Evolutionary conservation across 1,140 invertebrate genomes (phyloP), one percentile per base, ranked within the genome.

Genomic region (Drosophila lacertosa): DNA sequence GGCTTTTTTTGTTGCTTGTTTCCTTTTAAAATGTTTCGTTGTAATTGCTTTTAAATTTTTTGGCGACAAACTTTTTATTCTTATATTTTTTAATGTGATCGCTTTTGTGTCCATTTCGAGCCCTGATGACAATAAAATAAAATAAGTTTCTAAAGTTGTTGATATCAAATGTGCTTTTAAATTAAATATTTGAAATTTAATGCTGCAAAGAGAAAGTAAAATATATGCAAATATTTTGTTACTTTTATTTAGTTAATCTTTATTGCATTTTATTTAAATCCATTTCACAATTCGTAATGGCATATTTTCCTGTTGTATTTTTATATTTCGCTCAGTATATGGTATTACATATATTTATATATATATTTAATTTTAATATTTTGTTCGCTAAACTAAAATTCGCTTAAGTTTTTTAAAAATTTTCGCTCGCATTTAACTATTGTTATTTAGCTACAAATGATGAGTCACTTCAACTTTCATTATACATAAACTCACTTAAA

Each of bases 401-500:
- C 4, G 20, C 20, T 51, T 60, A 32, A 24, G 16, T 33, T 33
- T 33, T 33, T 20, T 32, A 5, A 66, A 58, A 55, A 58, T 32
- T 20, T 40, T 62, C 13, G 22, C 18, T 60, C 33, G 39, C 54
- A 62, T 50, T 72, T 58, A 62, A 57, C 51, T 72, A 62, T 51
- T 32, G 42, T 54, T 68, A 9, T 69, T 78, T 66, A 70, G 64
- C 81, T 86, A 86, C 64, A 70, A 76, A 69, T 73, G 39, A 76
- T 33, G 73, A 59, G 47, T 63, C 57, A 47, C 50, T 72, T 53
- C 16, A 66, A 82, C 57, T 78, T 69, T 60, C 59, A 67, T 75
- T 75, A 33, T 74, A 48, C 22, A 42, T 39, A 58, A 39, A 65
- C 67, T 67, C 44, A 86, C 77, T 77, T 86, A 86, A 86, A 88